Conservation (phyloP, 2,113 vertebrate species). For the Polyodon spathula region DNA sequence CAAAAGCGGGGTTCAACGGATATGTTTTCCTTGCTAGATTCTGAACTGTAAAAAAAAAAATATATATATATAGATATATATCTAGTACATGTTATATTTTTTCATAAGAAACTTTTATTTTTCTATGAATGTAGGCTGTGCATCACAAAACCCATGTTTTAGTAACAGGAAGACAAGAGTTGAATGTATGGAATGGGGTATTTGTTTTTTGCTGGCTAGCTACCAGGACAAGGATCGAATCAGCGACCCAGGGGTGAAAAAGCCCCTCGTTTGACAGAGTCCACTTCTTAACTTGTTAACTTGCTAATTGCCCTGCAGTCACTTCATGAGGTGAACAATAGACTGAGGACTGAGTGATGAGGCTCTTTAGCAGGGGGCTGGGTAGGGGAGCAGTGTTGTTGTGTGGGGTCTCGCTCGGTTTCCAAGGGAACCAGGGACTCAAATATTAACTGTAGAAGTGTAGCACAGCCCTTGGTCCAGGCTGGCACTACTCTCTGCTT, state of each 20-base stretch:
- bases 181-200: background rate
- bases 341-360: slow-evolving; percentile 41
- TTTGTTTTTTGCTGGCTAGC: slow-evolving; percentile 5
- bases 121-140: background rate
- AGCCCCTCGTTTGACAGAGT: slow-evolving; percentile 10
- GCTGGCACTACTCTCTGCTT: slow-evolving; percentile 17
- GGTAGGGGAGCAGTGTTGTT: slow-evolving; percentile 39
- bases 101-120: slow-evolving; percentile 21
- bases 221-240: slow-evolving; percentile 17
- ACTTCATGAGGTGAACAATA: slow-evolving; percentile 55
- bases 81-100: too few relatives aligned
- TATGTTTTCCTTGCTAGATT: slow-evolving; percentile 17
- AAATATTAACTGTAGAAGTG: slow-evolving; percentile 61
- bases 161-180: too few relatives aligned
- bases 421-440: slow-evolving; percentile 49
- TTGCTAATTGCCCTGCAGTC: slow-evolving; percentile 61
- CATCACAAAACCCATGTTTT: too few relatives aligned
- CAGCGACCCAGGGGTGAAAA: slow-evolving; percentile 8
- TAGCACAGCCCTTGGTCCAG: slow-evolving; percentile 34
- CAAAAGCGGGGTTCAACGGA: slow-evolving; percentile 3
- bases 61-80: too few relatives aligned
- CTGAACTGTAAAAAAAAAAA: slow-evolving; percentile 17
- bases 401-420: slow-evolving; percentile 47
- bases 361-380: slow-evolving; percentile 30
- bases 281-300: slow-evolving; percentile 29